A percentile compares a stretch with the other conserved stretches of the same genome.
phyloP scores from a whole-genome alignment of 2,888 invertebrate species.

The Drosophila sordidula region DNA sequence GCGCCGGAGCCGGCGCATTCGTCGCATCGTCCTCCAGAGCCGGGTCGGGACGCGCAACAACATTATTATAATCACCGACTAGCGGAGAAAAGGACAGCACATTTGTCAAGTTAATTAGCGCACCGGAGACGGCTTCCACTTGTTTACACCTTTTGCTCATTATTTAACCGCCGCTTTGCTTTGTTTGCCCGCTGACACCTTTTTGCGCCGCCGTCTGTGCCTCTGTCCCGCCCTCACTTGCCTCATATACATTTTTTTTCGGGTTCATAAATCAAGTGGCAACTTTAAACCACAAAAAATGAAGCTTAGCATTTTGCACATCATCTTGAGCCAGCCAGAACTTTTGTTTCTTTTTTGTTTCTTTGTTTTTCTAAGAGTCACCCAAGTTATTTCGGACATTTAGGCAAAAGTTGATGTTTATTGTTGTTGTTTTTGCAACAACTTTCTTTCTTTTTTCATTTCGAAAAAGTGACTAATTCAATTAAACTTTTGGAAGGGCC shows the following conservation, averaged over 20 bases:
- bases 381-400: conserved; percentile 21
- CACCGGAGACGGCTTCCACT: conserved; percentile 47
- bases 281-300: conserved; percentile 37
- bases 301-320: conserved; percentile 24
- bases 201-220: conserved; percentile 1
- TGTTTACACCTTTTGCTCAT: conserved; percentile 74
- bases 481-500: conserved; percentile 52
- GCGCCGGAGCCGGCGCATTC: background rate
- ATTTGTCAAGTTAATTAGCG: conserved; percentile 74
- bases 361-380: conserved; percentile 6
- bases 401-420: conserved; percentile 29
- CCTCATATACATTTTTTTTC: conserved; percentile 1
- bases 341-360: background rate
- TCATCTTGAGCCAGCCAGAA: conserved; percentile 8
- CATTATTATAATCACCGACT: conserved; percentile 39
- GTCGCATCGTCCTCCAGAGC: background rate
- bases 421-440: conserved; percentile 17
- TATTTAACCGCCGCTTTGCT: conserved; percentile 54
- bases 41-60: background rate
- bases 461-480: conserved; percentile 65
- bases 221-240: background rate
- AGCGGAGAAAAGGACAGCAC: conserved; percentile 37
- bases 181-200: conserved; percentile 36
- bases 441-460: conserved; percentile 14
- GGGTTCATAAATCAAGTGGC: conserved; percentile 52